phyloP scores from a whole-genome alignment of 1,140 invertebrate species.

The Zaprionus lachaisei region DNA sequence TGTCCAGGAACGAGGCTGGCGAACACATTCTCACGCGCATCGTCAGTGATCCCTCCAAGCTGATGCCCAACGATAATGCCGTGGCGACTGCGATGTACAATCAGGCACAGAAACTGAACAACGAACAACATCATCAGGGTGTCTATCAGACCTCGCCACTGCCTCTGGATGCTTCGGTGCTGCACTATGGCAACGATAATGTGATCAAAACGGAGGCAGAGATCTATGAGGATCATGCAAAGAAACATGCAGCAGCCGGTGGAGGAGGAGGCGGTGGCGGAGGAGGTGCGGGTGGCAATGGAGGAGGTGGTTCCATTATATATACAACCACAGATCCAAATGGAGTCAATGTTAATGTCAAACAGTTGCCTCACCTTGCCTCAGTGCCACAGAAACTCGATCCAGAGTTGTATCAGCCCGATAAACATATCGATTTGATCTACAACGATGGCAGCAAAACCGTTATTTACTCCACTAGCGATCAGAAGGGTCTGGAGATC shows the following conservation, averaged over 20 bases:
- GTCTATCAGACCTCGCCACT: slow-evolving; percentile 81
- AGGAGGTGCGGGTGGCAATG: slow-evolving; percentile 36
- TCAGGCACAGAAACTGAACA: slow-evolving; percentile 80
- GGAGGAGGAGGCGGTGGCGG: slow-evolving; percentile 39
- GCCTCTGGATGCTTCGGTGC: slow-evolving; percentile 76
- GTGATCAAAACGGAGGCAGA: slow-evolving; percentile 83
- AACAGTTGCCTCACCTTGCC: slow-evolving; percentile 86
- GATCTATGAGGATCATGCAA: slow-evolving; percentile 78
- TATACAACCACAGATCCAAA: slow-evolving; percentile 82
- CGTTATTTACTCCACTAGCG: slow-evolving; percentile 90
- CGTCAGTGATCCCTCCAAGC: slow-evolving; percentile 82
- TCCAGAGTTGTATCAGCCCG: slow-evolving; percentile 75
- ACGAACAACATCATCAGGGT: slow-evolving; percentile 63
- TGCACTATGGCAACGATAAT: slow-evolving; percentile 77
- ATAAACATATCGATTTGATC: slow-evolving; percentile 89
- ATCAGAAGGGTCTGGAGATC: slow-evolving; percentile 85
- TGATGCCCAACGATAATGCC: slow-evolving; percentile 82
- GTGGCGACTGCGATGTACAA: slow-evolving; percentile 83
- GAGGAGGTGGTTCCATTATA: slow-evolving; percentile 74
- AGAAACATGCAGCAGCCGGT: slow-evolving; percentile 68
- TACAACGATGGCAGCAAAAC: slow-evolving; percentile 93
- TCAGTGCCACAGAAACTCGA: slow-evolving; percentile 74
- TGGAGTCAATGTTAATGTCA: slow-evolving; percentile 85
- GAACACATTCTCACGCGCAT: slow-evolving; percentile 84
- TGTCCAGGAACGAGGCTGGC: slow-evolving; percentile 83